phyloP scores from a whole-genome alignment of 1,140 invertebrate species.

The Drosophila nigromelanica region DNA sequence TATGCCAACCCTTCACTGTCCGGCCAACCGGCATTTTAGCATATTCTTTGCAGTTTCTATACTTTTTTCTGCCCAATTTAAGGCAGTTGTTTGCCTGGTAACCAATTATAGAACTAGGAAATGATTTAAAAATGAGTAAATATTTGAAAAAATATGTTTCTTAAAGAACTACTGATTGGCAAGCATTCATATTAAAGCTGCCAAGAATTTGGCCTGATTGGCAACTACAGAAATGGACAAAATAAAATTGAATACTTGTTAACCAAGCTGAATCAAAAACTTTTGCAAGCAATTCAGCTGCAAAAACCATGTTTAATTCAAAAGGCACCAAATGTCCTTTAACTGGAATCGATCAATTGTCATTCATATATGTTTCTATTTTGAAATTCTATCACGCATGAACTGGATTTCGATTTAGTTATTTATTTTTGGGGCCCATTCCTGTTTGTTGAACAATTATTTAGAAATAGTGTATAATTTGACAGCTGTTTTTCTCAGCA shows the following conservation, averaged over 20 bases:
- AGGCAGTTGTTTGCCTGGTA: not conserved
- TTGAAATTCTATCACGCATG: not conserved
- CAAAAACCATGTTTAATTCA: conserved; percentile 18
- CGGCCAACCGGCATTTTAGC: not conserved
- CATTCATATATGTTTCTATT: conserved; percentile 30
- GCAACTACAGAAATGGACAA: not conserved
- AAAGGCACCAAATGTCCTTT: not conserved
- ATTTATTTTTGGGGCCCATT: not conserved
- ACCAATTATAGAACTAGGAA: too few relatives aligned
- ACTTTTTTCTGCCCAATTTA: conserved; percentile 16
- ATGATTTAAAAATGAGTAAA: too few relatives aligned
- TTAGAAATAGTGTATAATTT: not conserved
- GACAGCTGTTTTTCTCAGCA: not conserved
- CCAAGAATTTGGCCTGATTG: conserved; percentile 16
- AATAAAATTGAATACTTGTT: conserved; percentile 11
- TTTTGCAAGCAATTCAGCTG: conserved; percentile 21
- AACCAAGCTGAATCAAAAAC: conserved; percentile 14
- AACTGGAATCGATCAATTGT: conserved; percentile 18
- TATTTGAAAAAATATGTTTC: too few relatives aligned
- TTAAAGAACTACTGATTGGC: not conserved
- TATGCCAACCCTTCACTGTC: conserved; percentile 7
- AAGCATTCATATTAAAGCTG: conserved; percentile 1
- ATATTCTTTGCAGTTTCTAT: conserved; percentile 21
- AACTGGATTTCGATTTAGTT: not conserved
- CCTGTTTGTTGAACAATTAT: not conserved